Percentiles rank a stretch among this genome's conserved stretches.
Conservation (phyloP, 2,888 invertebrate species). For the Sphaerophoria rueppellii region DNA sequence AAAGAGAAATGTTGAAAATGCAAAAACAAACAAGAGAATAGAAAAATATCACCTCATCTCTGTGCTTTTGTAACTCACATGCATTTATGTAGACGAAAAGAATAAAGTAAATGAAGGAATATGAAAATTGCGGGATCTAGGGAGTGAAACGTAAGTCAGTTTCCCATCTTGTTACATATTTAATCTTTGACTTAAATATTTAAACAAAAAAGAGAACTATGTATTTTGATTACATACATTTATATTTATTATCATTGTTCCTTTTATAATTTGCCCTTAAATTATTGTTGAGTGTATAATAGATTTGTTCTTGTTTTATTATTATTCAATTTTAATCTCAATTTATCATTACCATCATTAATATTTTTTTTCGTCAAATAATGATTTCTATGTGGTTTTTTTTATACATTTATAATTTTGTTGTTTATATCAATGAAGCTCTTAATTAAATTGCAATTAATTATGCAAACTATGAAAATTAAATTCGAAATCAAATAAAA, state of each 20-base stretch:
- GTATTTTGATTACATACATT: conserved; percentile 72
- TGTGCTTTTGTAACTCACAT: too few relatives aligned
- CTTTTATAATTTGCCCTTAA: conserved; percentile 67
- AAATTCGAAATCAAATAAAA: conserved; percentile 21
- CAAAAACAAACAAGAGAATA: too few relatives aligned
- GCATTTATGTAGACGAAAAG: too few relatives aligned
- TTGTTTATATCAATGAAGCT: conserved; percentile 55
- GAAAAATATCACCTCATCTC: too few relatives aligned
- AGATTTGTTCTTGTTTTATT: conserved; percentile 42
- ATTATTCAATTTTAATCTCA: conserved; percentile 56
- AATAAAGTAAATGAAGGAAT: too few relatives aligned
- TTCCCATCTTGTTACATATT: too few relatives aligned
- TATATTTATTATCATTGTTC: conserved; percentile 74
- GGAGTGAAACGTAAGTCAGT: too few relatives aligned
- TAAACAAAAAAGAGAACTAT: not conserved
- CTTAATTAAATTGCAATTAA: conserved; percentile 25
- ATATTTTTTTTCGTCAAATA: conserved; percentile 58
- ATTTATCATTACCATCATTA: conserved; percentile 58
- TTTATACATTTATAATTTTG: conserved; percentile 2
- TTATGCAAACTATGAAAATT: not conserved
- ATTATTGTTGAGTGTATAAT: conserved; percentile 65
- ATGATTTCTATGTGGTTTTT: conserved; percentile 4
- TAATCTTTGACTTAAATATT: too few relatives aligned
- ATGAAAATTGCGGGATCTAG: too few relatives aligned
- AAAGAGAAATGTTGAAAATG: too few relatives aligned